Percentiles rank a stretch among this genome's conserved stretches.
Conservation (phyloP, 2,888 invertebrate species). For the Rhingia rostrata region DNA sequence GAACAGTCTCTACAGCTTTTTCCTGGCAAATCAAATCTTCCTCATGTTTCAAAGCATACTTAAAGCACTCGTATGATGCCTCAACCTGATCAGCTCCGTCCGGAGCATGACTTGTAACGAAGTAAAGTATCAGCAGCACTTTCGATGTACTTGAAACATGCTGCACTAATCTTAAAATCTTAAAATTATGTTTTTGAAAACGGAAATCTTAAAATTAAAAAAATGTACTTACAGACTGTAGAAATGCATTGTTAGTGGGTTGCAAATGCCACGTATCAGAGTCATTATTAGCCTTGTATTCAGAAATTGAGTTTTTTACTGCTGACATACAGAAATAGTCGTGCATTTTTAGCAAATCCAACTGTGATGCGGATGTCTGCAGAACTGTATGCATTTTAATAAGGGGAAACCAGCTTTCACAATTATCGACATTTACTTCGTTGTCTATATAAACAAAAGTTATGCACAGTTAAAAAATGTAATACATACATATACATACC, state of each 20-base stretch:
- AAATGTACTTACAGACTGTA: constrained; percentile 79
- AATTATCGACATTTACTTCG: constrained; percentile 82
- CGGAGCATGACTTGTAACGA: constrained; percentile 81
- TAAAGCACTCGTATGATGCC: constrained; percentile 82
- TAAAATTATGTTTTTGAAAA: neutral
- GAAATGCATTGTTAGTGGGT: constrained; percentile 82
- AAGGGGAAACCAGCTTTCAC: constrained; percentile 82
- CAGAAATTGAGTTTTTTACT: constrained; percentile 81
- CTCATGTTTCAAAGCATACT: constrained; percentile 79
- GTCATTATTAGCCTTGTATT: constrained; percentile 80
- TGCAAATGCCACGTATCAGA: constrained; percentile 81
- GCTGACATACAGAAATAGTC: constrained; percentile 82
- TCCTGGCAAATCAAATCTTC: constrained; percentile 75
- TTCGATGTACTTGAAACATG: constrained; percentile 80
- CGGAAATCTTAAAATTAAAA: too few relatives aligned
- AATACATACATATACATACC: constrained; percentile 75
- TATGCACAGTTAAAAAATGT: neutral
- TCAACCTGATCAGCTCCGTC: constrained; percentile 83
- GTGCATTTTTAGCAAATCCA: constrained; percentile 79
- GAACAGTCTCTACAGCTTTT: constrained; percentile 79
- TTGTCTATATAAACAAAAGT: constrained; percentile 76
- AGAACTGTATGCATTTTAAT: constrained; percentile 81
- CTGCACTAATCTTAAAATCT: constrained; percentile 80
- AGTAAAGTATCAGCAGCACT: constrained; percentile 81
- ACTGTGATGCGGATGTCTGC: constrained; percentile 76